Conservation (phyloP, 2,113 vertebrate genomes). For the Panurus biarmicus region DNA sequence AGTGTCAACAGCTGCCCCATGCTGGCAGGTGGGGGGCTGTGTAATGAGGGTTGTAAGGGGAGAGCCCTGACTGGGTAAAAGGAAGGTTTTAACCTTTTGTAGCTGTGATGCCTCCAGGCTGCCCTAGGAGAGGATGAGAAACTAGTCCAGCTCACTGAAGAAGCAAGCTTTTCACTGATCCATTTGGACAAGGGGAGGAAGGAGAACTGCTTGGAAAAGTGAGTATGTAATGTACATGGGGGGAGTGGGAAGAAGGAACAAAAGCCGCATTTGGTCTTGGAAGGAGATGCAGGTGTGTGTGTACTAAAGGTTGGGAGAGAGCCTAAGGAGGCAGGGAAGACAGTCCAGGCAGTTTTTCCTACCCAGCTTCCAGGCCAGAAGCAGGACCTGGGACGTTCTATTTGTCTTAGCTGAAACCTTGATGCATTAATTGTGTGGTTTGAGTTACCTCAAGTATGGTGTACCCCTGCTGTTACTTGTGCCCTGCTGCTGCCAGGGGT, state of each 20-base stretch:
- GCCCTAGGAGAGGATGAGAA: neutral
- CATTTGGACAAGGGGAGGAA: accelerated
- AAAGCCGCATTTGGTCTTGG: neutral
- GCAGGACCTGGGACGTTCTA: neutral
- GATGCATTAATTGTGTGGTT: neutral
- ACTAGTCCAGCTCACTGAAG: accelerated
- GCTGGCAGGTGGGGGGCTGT: neutral
- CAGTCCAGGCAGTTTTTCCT: neutral
- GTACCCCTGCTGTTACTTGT: neutral
- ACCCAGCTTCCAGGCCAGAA: neutral
- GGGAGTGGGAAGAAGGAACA: neutral
- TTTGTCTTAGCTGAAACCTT: neutral
- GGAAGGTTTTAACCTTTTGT: neutral
- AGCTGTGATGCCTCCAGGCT: neutral
- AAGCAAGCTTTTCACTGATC: accelerated
- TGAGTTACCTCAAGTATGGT: neutral
- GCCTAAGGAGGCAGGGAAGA: neutral
- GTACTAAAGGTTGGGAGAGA: neutral
- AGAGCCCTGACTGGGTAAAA: neutral
- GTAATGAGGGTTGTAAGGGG: neutral
- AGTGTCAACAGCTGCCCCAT: neutral
- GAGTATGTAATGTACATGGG: accelerated
- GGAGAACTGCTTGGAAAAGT: neutral
- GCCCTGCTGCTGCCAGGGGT: neutral
- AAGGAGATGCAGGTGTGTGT: neutral